Conservation (phyloP, 2,113 vertebrate species). For the Bujurquina vittata region DNA sequence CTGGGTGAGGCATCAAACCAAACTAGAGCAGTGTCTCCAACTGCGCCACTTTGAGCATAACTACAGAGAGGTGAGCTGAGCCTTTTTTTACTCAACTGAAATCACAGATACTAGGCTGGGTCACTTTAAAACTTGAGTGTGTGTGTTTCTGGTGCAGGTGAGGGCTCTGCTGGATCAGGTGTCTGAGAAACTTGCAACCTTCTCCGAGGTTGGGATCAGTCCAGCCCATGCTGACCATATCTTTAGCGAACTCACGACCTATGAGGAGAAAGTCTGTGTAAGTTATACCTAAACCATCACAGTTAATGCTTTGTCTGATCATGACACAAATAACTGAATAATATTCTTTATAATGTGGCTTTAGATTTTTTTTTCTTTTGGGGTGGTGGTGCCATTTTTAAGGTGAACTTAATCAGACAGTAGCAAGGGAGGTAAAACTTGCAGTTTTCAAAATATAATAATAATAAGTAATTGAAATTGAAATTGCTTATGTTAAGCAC, state of each 20-base stretch:
- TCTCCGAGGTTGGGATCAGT: slow-evolving; percentile 92
- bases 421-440: background rate
- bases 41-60: slow-evolving; percentile 93
- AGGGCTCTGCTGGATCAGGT: slow-evolving; percentile 84
- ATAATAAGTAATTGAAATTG: background rate
- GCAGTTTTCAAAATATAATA: background rate
- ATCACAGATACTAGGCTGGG: background rate
- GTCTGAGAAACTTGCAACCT: slow-evolving; percentile 84
- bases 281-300: slow-evolving; percentile 58
- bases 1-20: slow-evolving; percentile 93
- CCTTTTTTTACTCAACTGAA: background rate
- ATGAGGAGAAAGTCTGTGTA: slow-evolving; percentile 88
- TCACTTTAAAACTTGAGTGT: background rate
- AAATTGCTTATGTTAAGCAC: background rate
- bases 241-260: slow-evolving; percentile 85
- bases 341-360: background rate
- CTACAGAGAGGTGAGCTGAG: slow-evolving; percentile 90
- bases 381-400: background rate
- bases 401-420: background rate
- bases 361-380: background rate
- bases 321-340: background rate
- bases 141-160: slow-evolving; percentile 79
- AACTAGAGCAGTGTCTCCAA: slow-evolving; percentile 92
- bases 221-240: slow-evolving; percentile 89
- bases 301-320: background rate